Conservation (phyloP, 2,113 vertebrate genomes). For the Phoenicopterus ruber region DNA sequence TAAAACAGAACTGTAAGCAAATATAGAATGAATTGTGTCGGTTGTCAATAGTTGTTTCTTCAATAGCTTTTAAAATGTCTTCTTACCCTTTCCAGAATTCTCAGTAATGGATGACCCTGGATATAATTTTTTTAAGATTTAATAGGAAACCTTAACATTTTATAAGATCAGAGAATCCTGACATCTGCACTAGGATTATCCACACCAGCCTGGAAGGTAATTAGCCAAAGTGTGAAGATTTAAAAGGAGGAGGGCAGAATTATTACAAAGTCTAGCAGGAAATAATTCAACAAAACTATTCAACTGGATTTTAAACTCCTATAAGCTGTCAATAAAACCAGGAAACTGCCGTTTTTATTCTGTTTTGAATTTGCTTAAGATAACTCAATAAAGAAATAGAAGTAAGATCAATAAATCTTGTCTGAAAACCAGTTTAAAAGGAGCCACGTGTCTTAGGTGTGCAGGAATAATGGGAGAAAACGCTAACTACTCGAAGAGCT, state of each 20-base stretch:
- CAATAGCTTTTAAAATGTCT: neutral
- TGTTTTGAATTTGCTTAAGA: constrained; percentile 27
- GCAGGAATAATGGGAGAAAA: neutral
- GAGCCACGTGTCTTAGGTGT: neutral
- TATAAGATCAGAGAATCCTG: neutral
- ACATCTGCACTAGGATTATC: neutral
- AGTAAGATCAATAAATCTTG: neutral
- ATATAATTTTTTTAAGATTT: neutral
- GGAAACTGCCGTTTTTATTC: neutral
- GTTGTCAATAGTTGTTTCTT: neutral
- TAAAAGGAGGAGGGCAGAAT: neutral
- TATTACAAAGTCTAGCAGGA: neutral
- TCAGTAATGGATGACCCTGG: neutral
- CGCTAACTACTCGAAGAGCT: fast-evolving
- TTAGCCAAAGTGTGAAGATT: neutral
- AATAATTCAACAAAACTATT: neutral
- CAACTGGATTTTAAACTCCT: neutral
- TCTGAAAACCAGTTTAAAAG: neutral
- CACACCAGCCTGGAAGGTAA: neutral
- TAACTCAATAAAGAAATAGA: neutral
- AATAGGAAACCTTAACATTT: neutral
- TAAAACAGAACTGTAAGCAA: neutral
- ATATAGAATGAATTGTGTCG: neutral
- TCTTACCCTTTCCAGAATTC: neutral
- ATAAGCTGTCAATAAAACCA: neutral